These are phyloP conservation scores for Apamea monoglypha DNA, from an alignment of 2,888 invertebrate genomes.

Conservation along the genomic window DNA sequence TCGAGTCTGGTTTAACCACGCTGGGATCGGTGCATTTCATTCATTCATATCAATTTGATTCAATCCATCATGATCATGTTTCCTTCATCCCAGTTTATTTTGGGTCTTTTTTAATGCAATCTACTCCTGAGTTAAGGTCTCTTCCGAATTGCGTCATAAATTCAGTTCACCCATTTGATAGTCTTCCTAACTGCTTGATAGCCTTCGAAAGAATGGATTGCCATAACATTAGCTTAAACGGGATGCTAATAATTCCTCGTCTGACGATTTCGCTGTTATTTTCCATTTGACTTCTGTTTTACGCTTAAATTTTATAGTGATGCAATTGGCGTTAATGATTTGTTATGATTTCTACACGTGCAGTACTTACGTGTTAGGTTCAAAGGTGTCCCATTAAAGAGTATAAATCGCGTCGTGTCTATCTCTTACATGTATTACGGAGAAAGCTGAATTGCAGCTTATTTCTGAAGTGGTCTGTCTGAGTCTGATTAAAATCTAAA, in stretches of 20 bases:
- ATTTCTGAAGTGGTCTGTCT: too few species aligned
- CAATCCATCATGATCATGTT: neutral
- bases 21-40: too few species aligned
- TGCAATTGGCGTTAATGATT: slow-evolving; percentile 20
- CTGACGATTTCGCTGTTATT: neutral
- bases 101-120: neutral
- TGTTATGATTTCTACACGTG: slow-evolving; percentile 39
- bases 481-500: too few species aligned
- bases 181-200: neutral
- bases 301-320: slow-evolving; percentile 2
- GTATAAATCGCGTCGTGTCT: slow-evolving; percentile 3
- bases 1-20: too few species aligned
- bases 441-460: neutral
- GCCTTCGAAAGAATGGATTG: neutral
- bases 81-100: neutral
- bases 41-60: neutral
- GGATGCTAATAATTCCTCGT: neutral
- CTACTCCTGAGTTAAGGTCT: neutral
- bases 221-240: neutral
- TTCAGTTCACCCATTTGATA: neutral
- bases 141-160: neutral
- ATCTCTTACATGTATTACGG: neutral
- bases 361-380: slow-evolving; percentile 21
- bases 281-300: slow-evolving; percentile 14
- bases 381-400: slow-evolving; percentile 20